A percentile compares a stretch with the other conserved stretches of the same genome.
These are phyloP conservation scores for Lutraria rhynchaena DNA, from an alignment of 1,140 invertebrate species.

Conservation along the genomic window DNA sequence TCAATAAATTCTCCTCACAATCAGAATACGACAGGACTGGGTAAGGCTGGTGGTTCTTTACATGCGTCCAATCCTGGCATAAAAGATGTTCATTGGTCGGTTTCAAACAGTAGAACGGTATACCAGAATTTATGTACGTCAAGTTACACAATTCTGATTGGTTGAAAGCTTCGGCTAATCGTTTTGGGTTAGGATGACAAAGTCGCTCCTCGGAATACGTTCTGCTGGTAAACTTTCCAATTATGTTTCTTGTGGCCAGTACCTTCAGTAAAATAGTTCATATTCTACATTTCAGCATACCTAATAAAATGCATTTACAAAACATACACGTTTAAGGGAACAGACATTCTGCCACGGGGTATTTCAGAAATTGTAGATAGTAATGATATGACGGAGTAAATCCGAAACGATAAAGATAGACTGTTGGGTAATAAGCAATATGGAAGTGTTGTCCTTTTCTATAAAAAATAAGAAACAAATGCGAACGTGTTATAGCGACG, in stretches of 20 bases:
- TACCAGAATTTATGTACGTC: constrained; percentile 24
- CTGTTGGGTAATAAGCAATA: no score
- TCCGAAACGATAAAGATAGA: no score
- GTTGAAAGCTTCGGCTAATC: background rate
- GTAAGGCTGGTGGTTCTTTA: background rate
- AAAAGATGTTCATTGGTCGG: background rate
- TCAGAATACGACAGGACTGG: background rate
- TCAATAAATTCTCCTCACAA: background rate
- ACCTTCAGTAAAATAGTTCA: no score
- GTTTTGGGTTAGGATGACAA: background rate
- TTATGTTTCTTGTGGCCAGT: background rate
- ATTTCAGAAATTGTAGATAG: no score
- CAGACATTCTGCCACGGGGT: no score
- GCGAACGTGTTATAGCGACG: no score
- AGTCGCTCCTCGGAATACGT: background rate
- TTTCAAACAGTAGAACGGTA: constrained; percentile 30
- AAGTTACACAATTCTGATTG: constrained; percentile 20
- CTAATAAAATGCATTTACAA: no score
- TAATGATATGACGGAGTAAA: no score
- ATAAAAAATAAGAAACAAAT: no score
- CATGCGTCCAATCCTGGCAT: constrained; percentile 6
- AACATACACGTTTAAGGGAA: no score
- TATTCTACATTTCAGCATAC: no score
- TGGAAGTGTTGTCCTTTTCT: no score
- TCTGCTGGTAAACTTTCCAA: background rate